phyloP scores from a whole-genome alignment of 1,140 invertebrate species.

The Ips nitidus region DNA sequence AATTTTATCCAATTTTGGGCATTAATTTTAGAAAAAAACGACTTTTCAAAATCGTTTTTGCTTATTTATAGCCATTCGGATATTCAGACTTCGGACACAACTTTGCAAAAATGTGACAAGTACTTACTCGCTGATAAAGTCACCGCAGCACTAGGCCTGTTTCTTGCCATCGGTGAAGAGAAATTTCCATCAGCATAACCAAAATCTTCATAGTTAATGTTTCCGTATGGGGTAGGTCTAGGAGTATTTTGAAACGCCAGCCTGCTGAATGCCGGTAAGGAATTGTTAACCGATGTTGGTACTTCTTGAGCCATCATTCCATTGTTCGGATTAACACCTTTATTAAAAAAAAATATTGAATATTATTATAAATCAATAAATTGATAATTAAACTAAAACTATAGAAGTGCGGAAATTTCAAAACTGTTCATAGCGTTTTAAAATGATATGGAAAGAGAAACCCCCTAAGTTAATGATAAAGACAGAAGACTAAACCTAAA shows the following conservation, averaged over 20 bases:
- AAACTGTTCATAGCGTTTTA: too few relatives aligned
- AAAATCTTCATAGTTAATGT: constrained; percentile 25
- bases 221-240: constrained; percentile 15
- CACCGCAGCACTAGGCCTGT: constrained; percentile 51
- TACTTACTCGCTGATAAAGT: constrained; percentile 57
- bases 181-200: constrained; percentile 21
- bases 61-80: too few relatives aligned
- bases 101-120: too few relatives aligned
- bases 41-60: too few relatives aligned
- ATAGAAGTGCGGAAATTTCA: too few relatives aligned
- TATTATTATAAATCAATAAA: background rate
- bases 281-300: constrained; percentile 30
- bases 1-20: too few relatives aligned
- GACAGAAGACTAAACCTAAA: too few relatives aligned
- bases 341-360: constrained; percentile 15
- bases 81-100: too few relatives aligned
- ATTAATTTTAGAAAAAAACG: too few relatives aligned
- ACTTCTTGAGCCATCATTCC: constrained; percentile 43
- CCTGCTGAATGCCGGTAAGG: constrained; percentile 48
- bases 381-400: too few relatives aligned
- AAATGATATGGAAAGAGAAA: too few relatives aligned
- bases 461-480: too few relatives aligned
- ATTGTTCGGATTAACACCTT: constrained; percentile 41
- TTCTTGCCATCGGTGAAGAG: constrained; percentile 27
- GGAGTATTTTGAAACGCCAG: constrained; percentile 40